Evolutionary conservation across 1,140 invertebrate species (phyloP).

Genomic region (Heliconius congener): DNA sequence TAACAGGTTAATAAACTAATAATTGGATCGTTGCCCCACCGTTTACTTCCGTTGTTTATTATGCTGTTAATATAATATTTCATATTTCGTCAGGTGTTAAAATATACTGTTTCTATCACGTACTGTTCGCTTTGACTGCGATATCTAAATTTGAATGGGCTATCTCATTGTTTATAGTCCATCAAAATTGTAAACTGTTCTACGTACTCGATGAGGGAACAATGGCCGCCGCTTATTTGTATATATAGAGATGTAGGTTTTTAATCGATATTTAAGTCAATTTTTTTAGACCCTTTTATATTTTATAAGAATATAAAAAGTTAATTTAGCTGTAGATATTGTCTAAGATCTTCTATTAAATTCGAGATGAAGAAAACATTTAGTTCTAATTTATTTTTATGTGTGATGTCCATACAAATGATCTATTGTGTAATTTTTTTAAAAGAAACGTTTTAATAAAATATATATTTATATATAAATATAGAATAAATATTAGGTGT

Average conservation of each 20-base stretch:
- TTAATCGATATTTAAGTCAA: background rate
- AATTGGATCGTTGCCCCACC: background rate
- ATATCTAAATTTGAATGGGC: constrained; percentile 24
- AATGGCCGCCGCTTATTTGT: constrained; percentile 11
- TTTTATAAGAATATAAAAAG: too few species aligned
- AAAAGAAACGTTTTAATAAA: too few species aligned
- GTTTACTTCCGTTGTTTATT: background rate
- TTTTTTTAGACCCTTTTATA: too few species aligned
- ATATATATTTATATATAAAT: too few species aligned
- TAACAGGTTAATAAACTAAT: background rate
- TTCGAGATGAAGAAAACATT: too few species aligned
- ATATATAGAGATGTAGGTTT: background rate
- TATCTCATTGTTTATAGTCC: constrained; percentile 25
- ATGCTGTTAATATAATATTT: constrained; percentile 2
- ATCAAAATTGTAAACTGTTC: constrained; percentile 35
- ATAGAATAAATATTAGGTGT: too few species aligned
- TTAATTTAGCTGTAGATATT: too few species aligned
- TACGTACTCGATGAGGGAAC: constrained; percentile 21
- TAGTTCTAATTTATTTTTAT: too few species aligned
- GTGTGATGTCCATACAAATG: too few species aligned
- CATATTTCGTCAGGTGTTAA: constrained; percentile 13
- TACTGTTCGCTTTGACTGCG: constrained; percentile 18
- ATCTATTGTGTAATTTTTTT: too few species aligned
- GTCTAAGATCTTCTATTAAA: too few species aligned
- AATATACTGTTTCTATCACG: background rate